Percentiles rank a stretch among this genome's conserved stretches.
Evolutionary conservation across 2,797 vertebrate species (phyloP).

Genomic region (Melopsittacus undulatus): DNA sequence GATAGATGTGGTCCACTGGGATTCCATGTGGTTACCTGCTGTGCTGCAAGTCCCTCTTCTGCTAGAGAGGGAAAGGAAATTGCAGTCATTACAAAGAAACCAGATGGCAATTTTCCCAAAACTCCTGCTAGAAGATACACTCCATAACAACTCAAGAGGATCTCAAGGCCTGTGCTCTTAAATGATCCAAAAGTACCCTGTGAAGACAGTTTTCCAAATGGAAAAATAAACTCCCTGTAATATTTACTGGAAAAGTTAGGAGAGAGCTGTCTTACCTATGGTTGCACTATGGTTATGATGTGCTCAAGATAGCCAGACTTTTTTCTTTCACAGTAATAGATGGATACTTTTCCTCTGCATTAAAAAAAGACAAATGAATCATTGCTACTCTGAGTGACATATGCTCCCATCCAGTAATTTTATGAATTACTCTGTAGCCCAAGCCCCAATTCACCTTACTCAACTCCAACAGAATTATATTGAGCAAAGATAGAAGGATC

Average conservation of each 20-base stretch:
- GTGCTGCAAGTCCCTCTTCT: background rate
- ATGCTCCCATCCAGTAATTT: background rate
- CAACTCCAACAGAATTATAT: background rate
- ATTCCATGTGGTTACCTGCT: background rate
- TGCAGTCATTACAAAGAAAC: background rate
- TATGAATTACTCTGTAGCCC: background rate
- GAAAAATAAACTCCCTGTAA: background rate
- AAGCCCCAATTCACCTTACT: background rate
- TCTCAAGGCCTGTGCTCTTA: background rate
- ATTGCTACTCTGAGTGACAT: background rate
- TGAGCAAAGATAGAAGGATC: background rate
- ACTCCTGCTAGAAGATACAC: background rate
- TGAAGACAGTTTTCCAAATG: background rate
- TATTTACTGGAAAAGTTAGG: background rate
- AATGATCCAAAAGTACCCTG: background rate
- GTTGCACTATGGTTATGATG: background rate
- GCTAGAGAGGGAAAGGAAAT: background rate
- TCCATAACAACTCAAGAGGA: background rate
- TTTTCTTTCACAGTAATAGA: background rate
- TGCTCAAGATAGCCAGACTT: background rate
- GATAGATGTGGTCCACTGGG: background rate
- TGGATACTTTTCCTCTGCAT: background rate
- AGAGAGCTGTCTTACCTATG: background rate
- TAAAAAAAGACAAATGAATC: background rate
- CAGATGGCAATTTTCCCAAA: background rate